phyloP scores from a whole-genome alignment of 1,140 invertebrate genomes.

The Tenebrio molitor region DNA sequence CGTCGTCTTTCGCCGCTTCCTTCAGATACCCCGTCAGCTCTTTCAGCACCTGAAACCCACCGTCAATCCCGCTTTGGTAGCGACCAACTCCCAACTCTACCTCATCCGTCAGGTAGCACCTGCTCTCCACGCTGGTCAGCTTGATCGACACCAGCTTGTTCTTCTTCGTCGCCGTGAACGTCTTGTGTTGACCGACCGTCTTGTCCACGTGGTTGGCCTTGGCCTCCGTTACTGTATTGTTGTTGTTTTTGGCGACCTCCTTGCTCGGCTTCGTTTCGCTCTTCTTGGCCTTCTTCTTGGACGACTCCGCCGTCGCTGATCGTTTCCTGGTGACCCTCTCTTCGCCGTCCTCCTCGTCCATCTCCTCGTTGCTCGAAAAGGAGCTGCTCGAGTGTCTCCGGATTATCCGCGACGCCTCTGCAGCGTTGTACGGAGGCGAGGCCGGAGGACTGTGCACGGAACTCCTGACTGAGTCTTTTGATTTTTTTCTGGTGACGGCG shows the following conservation, averaged over 20 bases:
- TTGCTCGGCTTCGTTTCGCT: constrained; percentile 22
- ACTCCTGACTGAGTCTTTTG: constrained; percentile 66
- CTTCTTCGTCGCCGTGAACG: constrained; percentile 73
- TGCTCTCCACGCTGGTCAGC: constrained; percentile 42
- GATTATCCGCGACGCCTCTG: constrained; percentile 84
- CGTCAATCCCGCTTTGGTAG: no score
- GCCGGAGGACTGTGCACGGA: constrained; percentile 62
- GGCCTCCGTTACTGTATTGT: constrained; percentile 20
- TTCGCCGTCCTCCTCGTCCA: constrained; percentile 40
- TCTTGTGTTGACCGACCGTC: constrained; percentile 70
- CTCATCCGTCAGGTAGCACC: constrained; percentile 52
- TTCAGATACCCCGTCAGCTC: constrained; percentile 74
- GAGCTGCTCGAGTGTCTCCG: constrained; percentile 85
- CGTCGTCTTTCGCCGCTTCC: constrained; percentile 72
- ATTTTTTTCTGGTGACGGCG: constrained; percentile 70
- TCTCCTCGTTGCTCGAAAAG: constrained; percentile 76
- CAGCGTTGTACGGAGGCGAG: constrained; percentile 69
- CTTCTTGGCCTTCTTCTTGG: constrained; percentile 59
- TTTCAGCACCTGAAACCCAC: constrained; percentile 70
- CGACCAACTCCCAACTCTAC: constrained; percentile 37
- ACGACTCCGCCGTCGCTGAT: constrained; percentile 45
- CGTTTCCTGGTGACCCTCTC: constrained; percentile 53
- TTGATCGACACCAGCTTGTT: constrained; percentile 71
- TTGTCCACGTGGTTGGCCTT: constrained; percentile 48
- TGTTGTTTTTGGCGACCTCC: constrained; percentile 52